phyloP scores from a whole-genome alignment of 2,888 invertebrate species.

The Parnassius orleans region DNA sequence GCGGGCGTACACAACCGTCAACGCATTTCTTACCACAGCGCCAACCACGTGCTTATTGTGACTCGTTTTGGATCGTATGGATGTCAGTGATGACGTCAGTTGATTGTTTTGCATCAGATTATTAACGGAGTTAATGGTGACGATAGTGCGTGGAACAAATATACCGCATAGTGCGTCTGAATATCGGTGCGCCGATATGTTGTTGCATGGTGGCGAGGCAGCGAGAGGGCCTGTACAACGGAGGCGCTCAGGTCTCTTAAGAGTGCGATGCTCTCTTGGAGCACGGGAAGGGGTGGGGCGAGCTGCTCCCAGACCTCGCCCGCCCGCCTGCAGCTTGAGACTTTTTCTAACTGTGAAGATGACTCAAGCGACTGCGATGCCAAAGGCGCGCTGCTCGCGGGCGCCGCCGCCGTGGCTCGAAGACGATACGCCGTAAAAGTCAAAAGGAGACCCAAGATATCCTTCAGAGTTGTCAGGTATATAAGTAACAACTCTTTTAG shows the following conservation, averaged over 20 bases:
- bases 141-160: constrained; percentile 46
- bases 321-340: constrained; percentile 38
- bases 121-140: constrained; percentile 47
- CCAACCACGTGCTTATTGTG: constrained; percentile 47
- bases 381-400: constrained; percentile 63
- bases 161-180: constrained; percentile 47
- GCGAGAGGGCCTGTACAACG: constrained; percentile 74
- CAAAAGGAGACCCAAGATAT: constrained; percentile 69
- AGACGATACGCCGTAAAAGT: constrained; percentile 73
- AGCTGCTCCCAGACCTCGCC: constrained; percentile 51
- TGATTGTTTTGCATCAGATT: constrained; percentile 32
- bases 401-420: constrained; percentile 68
- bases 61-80: constrained; percentile 25
- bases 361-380: constrained; percentile 54
- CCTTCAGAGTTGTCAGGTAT: constrained; percentile 68
- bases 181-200: constrained; percentile 71
- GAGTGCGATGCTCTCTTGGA: constrained; percentile 76
- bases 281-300: constrained; percentile 52
- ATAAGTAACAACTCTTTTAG: constrained; percentile 12
- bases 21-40: constrained; percentile 44
- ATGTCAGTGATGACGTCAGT: constrained; percentile 38
- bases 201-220: constrained; percentile 66
- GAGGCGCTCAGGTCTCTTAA: constrained; percentile 76
- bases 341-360: constrained; percentile 40
- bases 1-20: constrained; percentile 49